Evolutionary conservation across 2,888 invertebrate genomes (phyloP).

Genomic region (Chrysodeixis includens): DNA sequence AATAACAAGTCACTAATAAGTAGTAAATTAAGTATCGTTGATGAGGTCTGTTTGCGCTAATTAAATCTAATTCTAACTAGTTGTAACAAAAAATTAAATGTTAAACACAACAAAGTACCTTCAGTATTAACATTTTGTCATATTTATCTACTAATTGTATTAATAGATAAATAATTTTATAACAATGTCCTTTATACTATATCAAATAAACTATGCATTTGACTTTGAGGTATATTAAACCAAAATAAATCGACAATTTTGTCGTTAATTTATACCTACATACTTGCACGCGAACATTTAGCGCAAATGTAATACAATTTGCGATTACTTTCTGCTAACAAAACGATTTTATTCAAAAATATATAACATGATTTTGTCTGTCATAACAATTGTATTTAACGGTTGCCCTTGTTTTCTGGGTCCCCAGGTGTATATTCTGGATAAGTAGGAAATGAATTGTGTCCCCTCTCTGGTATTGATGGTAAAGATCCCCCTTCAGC

Average conservation of each 20-base stretch:
- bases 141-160: no score
- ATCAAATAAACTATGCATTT: no score
- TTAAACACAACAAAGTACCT: no score
- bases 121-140: no score
- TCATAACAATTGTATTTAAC: conserved; percentile 36
- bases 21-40: background rate
- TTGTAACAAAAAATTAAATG: background rate
- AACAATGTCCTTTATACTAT: no score
- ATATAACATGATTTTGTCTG: background rate
- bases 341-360: background rate
- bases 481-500: conserved; percentile 82
- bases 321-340: background rate
- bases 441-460: conserved; percentile 87
- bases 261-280: no score
- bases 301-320: background rate
- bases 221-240: no score
- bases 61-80: background rate
- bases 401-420: conserved; percentile 60
- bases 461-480: conserved; percentile 68
- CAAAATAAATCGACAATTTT: no score
- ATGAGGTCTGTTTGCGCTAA: background rate
- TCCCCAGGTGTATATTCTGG: conserved; percentile 90
- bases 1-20: background rate
- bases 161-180: no score
- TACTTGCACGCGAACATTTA: no score